These are phyloP conservation scores for Myiagra hebetior DNA, from an alignment of 2,113 vertebrate species.

Conservation along the genomic window DNA sequence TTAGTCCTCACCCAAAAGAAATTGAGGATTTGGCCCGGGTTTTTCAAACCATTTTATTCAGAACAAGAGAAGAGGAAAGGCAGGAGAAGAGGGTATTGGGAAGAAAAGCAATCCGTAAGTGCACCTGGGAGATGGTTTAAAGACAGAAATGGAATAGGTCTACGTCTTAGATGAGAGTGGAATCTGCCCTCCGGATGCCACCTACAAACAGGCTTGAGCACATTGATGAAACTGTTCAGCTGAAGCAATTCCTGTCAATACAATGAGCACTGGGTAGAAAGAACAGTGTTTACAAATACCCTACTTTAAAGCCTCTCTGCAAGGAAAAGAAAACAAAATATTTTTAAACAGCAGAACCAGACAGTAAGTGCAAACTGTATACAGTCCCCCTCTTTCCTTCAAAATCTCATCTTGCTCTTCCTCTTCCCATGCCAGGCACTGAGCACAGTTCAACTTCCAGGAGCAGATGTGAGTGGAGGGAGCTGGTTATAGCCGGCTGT, in stretches of 20 bases:
- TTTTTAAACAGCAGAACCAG: conserved; percentile 18
- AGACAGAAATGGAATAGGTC: conserved; percentile 38
- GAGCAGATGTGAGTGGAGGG: neutral
- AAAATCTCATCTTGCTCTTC: neutral
- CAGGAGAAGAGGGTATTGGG: neutral
- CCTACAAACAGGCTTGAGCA: conserved; percentile 60
- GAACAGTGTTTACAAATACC: conserved; percentile 48
- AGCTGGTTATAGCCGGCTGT: neutral
- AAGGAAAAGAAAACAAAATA: conserved; percentile 1
- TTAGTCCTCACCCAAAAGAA: neutral
- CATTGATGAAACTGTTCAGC: conserved; percentile 55
- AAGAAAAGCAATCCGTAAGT: neutral
- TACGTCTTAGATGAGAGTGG: conserved; percentile 35
- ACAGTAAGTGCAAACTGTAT: neutral
- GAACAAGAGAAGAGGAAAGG: neutral
- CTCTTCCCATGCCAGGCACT: neutral
- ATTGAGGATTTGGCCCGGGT: neutral
- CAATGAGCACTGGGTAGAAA: conserved; percentile 58
- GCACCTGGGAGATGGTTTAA: conserved; percentile 64
- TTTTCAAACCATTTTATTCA: neutral
- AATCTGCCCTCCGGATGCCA: conserved; percentile 73
- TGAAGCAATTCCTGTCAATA: conserved; percentile 70
- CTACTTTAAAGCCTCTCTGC: conserved; percentile 58
- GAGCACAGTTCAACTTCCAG: neutral
- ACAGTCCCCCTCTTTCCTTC: neutral